phyloP scores from a whole-genome alignment of 2,113 vertebrate species.

The Crypturellus undulatus region DNA sequence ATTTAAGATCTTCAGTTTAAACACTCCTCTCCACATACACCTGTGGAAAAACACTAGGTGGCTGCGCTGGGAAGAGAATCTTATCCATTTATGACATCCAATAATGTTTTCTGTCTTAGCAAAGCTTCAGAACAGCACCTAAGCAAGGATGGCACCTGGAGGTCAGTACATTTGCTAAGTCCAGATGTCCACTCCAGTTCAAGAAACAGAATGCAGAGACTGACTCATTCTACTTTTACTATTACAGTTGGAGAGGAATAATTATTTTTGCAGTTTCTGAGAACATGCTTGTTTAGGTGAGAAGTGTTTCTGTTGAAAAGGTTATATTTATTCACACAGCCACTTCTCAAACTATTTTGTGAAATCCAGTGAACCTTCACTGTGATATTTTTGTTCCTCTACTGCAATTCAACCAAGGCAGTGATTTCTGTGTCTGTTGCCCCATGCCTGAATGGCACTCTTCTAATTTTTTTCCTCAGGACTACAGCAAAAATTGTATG shows the following conservation, averaged over 20 bases:
- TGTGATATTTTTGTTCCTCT: background rate
- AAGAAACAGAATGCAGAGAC: background rate
- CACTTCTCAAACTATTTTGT: conserved; percentile 5
- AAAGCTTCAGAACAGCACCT: background rate
- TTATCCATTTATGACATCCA: background rate
- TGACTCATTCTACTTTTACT: background rate
- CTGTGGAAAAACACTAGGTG: background rate
- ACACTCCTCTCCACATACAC: background rate
- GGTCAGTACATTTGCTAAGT: background rate
- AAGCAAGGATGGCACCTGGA: background rate
- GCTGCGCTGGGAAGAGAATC: background rate
- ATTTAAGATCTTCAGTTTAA: background rate
- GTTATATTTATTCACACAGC: background rate
- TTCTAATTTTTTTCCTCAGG: background rate
- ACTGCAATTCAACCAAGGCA: background rate
- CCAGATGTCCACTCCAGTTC: background rate
- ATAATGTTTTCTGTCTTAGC: background rate
- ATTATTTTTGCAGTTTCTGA: background rate
- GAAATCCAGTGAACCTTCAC: background rate
- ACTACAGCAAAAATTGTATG: background rate
- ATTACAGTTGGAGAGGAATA: background rate
- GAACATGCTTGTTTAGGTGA: background rate
- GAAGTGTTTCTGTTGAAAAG: background rate
- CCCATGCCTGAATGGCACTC: background rate
- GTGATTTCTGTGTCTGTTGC: background rate